Evolutionary conservation across 2,888 invertebrate species (phyloP).

Genomic region (Crematogaster levior): DNA sequence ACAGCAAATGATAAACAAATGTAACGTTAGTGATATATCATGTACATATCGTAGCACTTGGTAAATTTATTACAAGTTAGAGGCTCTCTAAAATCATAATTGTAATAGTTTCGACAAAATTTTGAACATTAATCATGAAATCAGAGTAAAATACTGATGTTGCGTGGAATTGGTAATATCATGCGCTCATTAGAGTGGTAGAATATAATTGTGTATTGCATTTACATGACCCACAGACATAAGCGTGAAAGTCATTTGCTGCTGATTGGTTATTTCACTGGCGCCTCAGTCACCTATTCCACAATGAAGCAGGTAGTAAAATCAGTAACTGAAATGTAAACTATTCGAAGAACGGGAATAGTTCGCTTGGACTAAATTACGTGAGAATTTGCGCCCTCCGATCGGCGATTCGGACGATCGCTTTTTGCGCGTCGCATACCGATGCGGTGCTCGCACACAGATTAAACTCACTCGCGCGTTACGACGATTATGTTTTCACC

Average conservation of each 20-base stretch:
- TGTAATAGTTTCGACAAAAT: not conserved
- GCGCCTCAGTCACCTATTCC: not conserved
- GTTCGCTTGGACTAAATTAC: constrained; percentile 36
- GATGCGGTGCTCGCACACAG: constrained; percentile 31
- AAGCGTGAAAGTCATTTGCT: not conserved
- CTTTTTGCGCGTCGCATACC: constrained; percentile 47
- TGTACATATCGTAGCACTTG: not conserved
- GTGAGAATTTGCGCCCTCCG: constrained; percentile 43
- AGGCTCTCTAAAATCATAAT: not conserved
- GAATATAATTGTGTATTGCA: not conserved
- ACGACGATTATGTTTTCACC: constrained; percentile 72
- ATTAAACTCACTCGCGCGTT: constrained; percentile 67
- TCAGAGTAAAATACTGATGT: not conserved
- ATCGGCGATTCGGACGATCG: constrained; percentile 58
- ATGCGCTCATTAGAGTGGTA: not conserved
- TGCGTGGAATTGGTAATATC: not conserved
- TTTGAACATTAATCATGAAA: not conserved
- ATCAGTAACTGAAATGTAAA: constrained; percentile 43
- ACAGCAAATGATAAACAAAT: not conserved
- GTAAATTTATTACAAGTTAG: not conserved
- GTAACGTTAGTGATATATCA: not conserved
- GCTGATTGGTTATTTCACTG: not conserved
- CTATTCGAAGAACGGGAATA: constrained; percentile 43
- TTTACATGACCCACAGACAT: not conserved
- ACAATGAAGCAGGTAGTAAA: constrained; percentile 17